phyloP scores from a whole-genome alignment of 1,140 invertebrate genomes.

The Cyclina sinensis region DNA sequence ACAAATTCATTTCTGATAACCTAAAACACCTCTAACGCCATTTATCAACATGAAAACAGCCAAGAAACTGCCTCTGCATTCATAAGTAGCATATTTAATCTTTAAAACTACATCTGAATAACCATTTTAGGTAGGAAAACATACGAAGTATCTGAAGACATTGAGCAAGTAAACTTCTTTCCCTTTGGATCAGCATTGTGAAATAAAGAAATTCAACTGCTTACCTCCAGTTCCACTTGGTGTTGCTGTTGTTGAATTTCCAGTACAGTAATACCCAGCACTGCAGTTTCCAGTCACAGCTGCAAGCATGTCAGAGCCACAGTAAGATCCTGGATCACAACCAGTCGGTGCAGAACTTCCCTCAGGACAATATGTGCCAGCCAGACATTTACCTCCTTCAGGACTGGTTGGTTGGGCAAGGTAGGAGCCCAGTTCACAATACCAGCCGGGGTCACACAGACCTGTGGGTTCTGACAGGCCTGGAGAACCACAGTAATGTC shows the following conservation, averaged over 20 bases:
- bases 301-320: constrained; percentile 77
- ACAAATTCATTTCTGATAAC: too few relatives aligned
- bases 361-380: constrained; percentile 80
- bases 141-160: too few relatives aligned
- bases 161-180: too few relatives aligned
- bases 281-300: constrained; percentile 76
- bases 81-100: too few relatives aligned
- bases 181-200: too few relatives aligned
- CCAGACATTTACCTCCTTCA: constrained; percentile 80
- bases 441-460: constrained; percentile 84
- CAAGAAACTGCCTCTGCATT: too few relatives aligned
- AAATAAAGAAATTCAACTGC: too few relatives aligned
- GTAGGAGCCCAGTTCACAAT: constrained; percentile 80
- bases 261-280: constrained; percentile 82
- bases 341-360: constrained; percentile 77
- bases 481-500: constrained; percentile 81
- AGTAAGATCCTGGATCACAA: constrained; percentile 83
- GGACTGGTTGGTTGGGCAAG: constrained; percentile 79
- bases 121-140: too few relatives aligned
- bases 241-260: constrained; percentile 78
- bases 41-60: too few relatives aligned
- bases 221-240: constrained; percentile 82
- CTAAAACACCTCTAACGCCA: too few relatives aligned
- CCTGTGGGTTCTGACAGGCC: constrained; percentile 79
- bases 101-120: too few relatives aligned